Evolutionary conservation across 2,888 invertebrate species (phyloP).

Genomic region (Glaucopsyche alexis): DNA sequence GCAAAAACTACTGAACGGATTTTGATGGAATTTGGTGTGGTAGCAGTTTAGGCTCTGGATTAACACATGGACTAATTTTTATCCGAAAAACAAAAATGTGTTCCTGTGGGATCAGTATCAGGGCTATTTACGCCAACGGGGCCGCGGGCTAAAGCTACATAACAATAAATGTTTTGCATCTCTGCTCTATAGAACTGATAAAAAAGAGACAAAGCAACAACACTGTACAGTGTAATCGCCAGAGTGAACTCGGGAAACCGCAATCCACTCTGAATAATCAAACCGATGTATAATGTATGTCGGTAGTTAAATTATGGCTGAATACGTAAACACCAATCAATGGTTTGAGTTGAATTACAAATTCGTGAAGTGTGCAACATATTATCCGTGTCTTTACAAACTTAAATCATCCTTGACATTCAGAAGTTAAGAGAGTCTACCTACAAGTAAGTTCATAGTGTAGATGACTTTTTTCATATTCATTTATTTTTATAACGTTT

Average conservation of each 20-base stretch:
- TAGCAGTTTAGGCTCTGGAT: no score
- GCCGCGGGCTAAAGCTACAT: not conserved
- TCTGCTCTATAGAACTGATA: not conserved
- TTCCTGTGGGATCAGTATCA: no score
- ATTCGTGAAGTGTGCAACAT: not conserved
- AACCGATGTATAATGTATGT: constrained; percentile 16
- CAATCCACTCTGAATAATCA: constrained; percentile 22
- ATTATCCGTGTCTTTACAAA: not conserved
- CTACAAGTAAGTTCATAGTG: no score
- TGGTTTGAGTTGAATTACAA: not conserved
- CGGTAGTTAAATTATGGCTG: constrained; percentile 10
- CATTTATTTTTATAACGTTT: no score
- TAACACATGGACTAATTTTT: no score
- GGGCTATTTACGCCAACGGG: no score
- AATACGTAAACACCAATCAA: constrained; percentile 15
- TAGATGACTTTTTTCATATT: no score
- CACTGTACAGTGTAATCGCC: constrained; percentile 37
- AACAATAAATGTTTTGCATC: not conserved
- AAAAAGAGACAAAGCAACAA: constrained; percentile 22
- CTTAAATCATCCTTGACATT: no score
- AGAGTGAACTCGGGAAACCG: constrained; percentile 12
- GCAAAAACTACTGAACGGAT: no score
- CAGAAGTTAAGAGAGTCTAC: no score
- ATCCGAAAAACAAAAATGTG: no score
- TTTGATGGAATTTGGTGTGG: no score